Evolutionary conservation across 2,888 invertebrate genomes (phyloP), one percentile per base, ranked within the genome.

Genomic region (Drosophila affinis): DNA sequence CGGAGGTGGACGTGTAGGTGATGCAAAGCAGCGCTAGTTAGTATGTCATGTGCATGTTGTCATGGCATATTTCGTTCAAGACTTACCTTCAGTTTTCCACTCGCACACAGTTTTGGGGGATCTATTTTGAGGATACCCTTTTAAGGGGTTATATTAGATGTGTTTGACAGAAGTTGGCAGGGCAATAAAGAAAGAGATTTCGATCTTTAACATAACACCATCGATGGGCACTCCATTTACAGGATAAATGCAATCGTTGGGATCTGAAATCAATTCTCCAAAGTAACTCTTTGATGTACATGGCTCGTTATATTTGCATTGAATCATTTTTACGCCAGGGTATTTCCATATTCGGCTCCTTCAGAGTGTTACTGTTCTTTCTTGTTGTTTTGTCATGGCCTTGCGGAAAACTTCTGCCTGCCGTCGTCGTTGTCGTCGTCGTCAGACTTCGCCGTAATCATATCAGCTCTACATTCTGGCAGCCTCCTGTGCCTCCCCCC

Each of bases 391-490:
- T 9, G 52, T 45, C 45, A 24, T 59, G 45, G 27, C 68, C 68
- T 51, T 56, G 56, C 32, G 24, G 24, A 57, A 64, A 72, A 59
- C 73, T 72, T 72, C 46, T 64, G 44, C 55, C 48, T 39, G 48
- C 48, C 18, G 10, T 32, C 32, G 32, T 32, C 65, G 59, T 70
- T 14, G 10, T 32, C 32, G 32, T 32, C 65, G 59, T 70, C 45
- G 55, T 59, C 61, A 56, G 27, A 45, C 32, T 57, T 70, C 73
- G 77, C 58, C 72, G 68, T 81, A 81, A 81, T 87, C 81, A 79
- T 84, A 81, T 81, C 77, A 81, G 70, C 68, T 56, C 59, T 60
- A 71, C 72, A 83, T 78, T 87, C 78, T 72, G 60, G 63, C 84
- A 76, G 67, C 55, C 64, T 32, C 55, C 62, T 62, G 27, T 55